phyloP scores from a whole-genome alignment of 2,888 invertebrate genomes.

The Cerastis leucographa region DNA sequence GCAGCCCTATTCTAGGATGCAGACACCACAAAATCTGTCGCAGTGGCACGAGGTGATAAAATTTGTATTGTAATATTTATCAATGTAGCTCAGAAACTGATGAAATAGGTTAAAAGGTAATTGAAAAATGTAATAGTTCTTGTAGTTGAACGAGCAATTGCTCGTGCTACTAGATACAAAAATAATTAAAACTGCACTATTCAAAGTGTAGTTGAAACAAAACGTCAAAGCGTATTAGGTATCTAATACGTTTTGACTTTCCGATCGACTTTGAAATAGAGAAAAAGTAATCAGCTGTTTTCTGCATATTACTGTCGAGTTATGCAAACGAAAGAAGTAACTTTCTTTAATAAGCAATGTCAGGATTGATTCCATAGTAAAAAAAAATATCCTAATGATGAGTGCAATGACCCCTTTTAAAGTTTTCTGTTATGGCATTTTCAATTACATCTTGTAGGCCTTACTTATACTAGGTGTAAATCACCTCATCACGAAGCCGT shows the following conservation, averaged over 20 bases:
- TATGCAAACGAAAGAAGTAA: not conserved
- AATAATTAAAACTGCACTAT: not conserved
- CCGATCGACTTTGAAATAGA: not conserved
- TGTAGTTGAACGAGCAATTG: not conserved
- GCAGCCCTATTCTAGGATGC: no score
- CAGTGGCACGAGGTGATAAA: not conserved
- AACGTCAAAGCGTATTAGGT: no score
- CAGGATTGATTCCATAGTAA: not conserved
- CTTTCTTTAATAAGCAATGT: not conserved
- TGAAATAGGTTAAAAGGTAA: not conserved
- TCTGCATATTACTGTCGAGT: not conserved
- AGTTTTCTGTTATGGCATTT: not conserved
- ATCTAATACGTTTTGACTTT: not conserved
- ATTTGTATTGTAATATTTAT: not conserved
- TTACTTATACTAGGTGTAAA: no score
- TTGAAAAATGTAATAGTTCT: conserved; percentile 2
- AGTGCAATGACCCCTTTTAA: not conserved
- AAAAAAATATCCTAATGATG: not conserved
- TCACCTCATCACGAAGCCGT: no score
- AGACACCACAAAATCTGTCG: not conserved
- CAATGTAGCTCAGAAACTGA: not conserved
- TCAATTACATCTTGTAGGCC: not conserved
- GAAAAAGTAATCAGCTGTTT: not conserved
- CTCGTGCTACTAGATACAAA: not conserved
- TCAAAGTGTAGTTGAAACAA: not conserved